Percentiles rank a stretch among this genome's conserved stretches.
Conservation (phyloP, 2,797 vertebrate species). For the Takifugu ocellatus region DNA sequence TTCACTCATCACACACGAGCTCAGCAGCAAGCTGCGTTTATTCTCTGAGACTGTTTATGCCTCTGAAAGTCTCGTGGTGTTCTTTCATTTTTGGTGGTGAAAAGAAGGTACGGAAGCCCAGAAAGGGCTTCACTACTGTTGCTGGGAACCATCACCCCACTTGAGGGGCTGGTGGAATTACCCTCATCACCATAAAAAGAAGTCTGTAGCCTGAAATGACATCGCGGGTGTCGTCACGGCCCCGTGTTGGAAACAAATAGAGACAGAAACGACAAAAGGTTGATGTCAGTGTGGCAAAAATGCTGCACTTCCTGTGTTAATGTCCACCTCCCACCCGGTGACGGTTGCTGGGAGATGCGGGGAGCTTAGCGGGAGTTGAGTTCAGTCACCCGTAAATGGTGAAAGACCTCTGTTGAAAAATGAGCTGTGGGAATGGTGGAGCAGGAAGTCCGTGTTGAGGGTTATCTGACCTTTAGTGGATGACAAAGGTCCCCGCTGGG, state of each 20-base stretch:
- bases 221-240: neutral
- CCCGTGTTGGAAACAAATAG: conserved; percentile 13
- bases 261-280: neutral
- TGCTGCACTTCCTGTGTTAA: conserved; percentile 17
- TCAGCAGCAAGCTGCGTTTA: neutral
- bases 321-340: conserved; percentile 13
- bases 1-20: conserved; percentile 3
- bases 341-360: conserved; percentile 31
- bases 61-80: no score
- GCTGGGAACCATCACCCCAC: conserved; percentile 6
- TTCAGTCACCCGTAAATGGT: conserved; percentile 28
- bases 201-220: conserved; percentile 13
- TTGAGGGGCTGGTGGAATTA: conserved; percentile 18
- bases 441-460: no score
- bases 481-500: no score
- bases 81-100: no score
- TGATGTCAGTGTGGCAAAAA: conserved; percentile 2
- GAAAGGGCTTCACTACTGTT: conserved; percentile 11
- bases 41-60: neutral
- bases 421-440: no score
- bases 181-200: conserved; percentile 9
- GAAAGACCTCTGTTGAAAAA: conserved; percentile 9
- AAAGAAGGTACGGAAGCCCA: no score
- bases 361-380: conserved; percentile 40
- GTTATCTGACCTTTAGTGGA: no score